Base-by-base conservation (phyloP, 2,113 vertebrate species). In the Ancistrus triradiatus region DNA sequence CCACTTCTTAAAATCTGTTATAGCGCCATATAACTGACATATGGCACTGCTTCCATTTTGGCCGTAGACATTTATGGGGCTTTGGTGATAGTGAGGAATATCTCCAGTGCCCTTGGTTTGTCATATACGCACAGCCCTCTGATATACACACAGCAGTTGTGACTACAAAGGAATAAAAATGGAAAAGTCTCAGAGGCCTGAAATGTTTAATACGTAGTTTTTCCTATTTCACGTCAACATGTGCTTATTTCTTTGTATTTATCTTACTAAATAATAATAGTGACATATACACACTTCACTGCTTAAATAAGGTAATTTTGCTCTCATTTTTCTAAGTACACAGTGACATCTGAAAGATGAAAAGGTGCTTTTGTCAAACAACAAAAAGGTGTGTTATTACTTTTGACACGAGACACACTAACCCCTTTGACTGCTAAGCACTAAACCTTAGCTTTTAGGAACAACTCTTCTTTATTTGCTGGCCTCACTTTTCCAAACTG, bases 11-110 rank as follows among this genome's bases (percentile, higher is more conserved):
- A 84, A 87, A 83, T 81, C 81, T 78, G 81, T 88, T 87, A 88
- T 86, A 82, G 83, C 76, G 72, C 83, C 83, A 86, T 88, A 86
- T 86, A 85, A 84, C 83, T 89, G 87, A 89, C 86, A 82, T 85
- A 85, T 75, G 80, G 83, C 83, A 63, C 75, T 73, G 84, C 76
- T 80, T 84, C 86, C 79, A 84, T 86, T 88, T 86, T 80, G 76
- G 83, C 82, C 81, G 68, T 66, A 37, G 86, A 87, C 85, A 85
- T 84, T 88, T 88, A 88, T 87, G 84, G 82, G 82, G 74, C 82
- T 73, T 75, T 48, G 70, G 80, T 80, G 85, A 86, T 86, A 76
- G 80, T 87, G 81, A 86, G 78, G 79, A 80, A 88, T 88, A 77
- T 82, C 80, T 82, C 76, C 61, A 62, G 76, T 86, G 87, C 83